phyloP scores from a whole-genome alignment of 1,140 invertebrate species.

The Drosophila arizonae region DNA sequence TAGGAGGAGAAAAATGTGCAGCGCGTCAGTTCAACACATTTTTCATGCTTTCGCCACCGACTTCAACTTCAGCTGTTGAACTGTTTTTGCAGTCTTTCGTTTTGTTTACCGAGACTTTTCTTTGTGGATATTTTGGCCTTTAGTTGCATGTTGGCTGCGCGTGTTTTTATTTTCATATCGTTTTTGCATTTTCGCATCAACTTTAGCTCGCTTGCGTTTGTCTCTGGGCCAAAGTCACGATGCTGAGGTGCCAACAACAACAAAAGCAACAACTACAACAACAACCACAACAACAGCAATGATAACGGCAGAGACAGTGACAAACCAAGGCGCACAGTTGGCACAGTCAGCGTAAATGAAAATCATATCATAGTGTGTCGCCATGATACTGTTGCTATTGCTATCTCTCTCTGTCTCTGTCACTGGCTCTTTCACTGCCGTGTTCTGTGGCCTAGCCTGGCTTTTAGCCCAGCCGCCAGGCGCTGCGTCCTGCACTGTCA shows the following conservation, averaged over 20 bases:
- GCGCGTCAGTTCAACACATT: conserved; percentile 52
- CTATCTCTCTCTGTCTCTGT: conserved; percentile 7
- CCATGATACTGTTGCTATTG: conserved; percentile 40
- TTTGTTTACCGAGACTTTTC: conserved; percentile 58
- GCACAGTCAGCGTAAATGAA: conserved; percentile 66
- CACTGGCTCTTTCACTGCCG: conserved; percentile 5
- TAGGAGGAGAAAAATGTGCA: not conserved
- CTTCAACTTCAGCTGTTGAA: conserved; percentile 44
- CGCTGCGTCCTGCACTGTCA: conserved; percentile 59
- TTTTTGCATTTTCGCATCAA: conserved; percentile 15
- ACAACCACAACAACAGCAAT: conserved; percentile 4
- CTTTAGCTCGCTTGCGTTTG: conserved; percentile 21
- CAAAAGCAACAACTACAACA: not conserved
- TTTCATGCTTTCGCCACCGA: conserved; percentile 31
- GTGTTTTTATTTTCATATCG: not conserved
- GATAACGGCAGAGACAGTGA: conserved; percentile 22
- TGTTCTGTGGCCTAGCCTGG: conserved; percentile 23
- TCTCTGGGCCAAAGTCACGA: conserved; percentile 51
- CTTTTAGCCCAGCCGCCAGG: conserved; percentile 42
- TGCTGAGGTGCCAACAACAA: conserved; percentile 21
- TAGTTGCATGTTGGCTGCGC: conserved; percentile 42
- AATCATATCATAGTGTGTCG: conserved; percentile 68
- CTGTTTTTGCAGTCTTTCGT: conserved; percentile 40
- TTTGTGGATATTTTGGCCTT: conserved; percentile 56
- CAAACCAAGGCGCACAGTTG: conserved; percentile 41